Evolutionary conservation across 2,113 vertebrate genomes (phyloP).

Genomic region (Proterorhinus semilunaris): DNA sequence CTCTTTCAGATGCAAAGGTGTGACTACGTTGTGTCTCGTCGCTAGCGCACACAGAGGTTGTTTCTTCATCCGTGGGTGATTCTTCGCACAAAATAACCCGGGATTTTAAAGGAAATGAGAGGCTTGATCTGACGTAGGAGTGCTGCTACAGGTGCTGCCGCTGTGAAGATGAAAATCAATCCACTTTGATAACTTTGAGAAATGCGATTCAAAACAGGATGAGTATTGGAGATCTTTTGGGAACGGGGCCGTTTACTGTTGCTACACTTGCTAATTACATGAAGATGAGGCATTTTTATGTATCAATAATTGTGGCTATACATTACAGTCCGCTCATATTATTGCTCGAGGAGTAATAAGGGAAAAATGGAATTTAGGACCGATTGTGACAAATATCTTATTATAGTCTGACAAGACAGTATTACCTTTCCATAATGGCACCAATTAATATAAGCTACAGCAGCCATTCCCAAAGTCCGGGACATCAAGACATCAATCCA

Average conservation of each 20-base stretch:
- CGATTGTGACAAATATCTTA: too few species aligned
- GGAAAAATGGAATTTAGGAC: too few species aligned
- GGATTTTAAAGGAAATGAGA: slow-evolving; percentile 4
- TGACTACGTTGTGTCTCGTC: slow-evolving; percentile 10
- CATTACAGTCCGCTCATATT: too few species aligned
- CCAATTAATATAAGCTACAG: too few species aligned
- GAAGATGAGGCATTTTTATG: neutral
- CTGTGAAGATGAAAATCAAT: slow-evolving; percentile 27
- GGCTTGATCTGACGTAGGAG: slow-evolving; percentile 6
- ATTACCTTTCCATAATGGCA: too few species aligned
- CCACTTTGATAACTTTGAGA: slow-evolving; percentile 11
- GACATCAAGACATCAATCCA: too few species aligned
- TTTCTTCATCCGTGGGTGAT: slow-evolving; percentile 23
- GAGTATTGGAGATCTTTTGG: neutral
- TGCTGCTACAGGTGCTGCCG: slow-evolving; percentile 15
- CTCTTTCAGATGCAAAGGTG: slow-evolving; percentile 22
- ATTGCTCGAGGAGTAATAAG: too few species aligned
- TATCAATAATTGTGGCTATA: too few species aligned
- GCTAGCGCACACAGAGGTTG: slow-evolving; percentile 8
- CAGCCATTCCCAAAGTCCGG: too few species aligned
- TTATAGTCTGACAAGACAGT: too few species aligned
- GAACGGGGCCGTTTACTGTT: neutral
- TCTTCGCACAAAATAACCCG: slow-evolving; percentile 19
- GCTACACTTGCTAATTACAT: neutral
- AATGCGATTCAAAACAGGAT: slow-evolving; percentile 2